A percentile compares a stretch with the other conserved stretches of the same genome.
phyloP scores from a whole-genome alignment of 2,113 vertebrate genomes.

The Laterallus jamaicensis region DNA sequence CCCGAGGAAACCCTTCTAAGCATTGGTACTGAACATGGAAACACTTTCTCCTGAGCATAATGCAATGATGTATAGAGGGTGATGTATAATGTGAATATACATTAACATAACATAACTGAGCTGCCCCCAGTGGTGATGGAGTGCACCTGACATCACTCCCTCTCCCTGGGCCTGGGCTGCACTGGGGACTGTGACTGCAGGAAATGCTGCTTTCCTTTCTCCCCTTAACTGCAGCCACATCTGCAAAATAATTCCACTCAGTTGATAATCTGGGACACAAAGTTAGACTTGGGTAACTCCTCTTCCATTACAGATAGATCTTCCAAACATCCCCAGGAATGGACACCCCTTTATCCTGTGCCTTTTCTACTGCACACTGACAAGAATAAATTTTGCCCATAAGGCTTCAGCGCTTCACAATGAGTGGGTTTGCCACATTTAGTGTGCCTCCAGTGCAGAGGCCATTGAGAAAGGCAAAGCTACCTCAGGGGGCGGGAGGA shows the following conservation, averaged over 20 bases:
- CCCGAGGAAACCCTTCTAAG: background rate
- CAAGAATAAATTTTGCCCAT: background rate
- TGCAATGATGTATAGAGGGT: background rate
- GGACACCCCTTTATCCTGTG: background rate
- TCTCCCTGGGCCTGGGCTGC: background rate
- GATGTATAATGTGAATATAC: background rate
- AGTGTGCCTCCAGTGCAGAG: background rate
- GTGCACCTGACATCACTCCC: too few relatives aligned
- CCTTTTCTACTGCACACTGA: background rate
- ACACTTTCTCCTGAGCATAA: too few relatives aligned
- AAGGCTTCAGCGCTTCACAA: background rate
- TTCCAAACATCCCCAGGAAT: background rate
- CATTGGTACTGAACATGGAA: background rate
- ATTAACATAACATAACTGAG: background rate
- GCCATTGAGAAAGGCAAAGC: background rate
- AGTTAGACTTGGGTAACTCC: background rate
- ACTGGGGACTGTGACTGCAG: background rate
- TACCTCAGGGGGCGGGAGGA: background rate
- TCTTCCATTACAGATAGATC: background rate
- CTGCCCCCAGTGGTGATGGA: background rate
- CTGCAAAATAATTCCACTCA: background rate
- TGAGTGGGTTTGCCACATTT: background rate
- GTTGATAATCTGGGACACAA: background rate
- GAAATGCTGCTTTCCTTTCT: background rate
- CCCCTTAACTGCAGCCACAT: rapidly evolving